A percentile compares a stretch with the other conserved stretches of the same genome.
Evolutionary conservation across 2,888 invertebrate genomes (phyloP).

Genomic region (Crepidodera aurea): DNA sequence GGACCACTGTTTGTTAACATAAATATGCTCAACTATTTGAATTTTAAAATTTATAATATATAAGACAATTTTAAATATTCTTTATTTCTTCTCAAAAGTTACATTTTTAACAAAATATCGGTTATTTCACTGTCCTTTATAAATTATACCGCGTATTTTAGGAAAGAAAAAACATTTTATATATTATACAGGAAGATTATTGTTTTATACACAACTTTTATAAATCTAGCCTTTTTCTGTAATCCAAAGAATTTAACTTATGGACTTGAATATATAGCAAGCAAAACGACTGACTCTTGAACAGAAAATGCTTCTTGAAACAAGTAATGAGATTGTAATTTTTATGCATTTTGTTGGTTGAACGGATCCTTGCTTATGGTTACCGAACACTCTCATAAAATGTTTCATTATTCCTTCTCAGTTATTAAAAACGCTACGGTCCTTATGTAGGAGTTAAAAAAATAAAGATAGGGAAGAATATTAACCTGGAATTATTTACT

Average conservation of each 20-base stretch:
- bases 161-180: slow-evolving; percentile 34
- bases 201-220: slow-evolving; percentile 41
- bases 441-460: too few species aligned
- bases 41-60: slow-evolving; percentile 21
- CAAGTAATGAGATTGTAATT: slow-evolving; percentile 26
- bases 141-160: slow-evolving; percentile 34
- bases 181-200: slow-evolving; percentile 34
- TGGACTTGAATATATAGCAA: slow-evolving; percentile 31
- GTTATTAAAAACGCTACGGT: too few species aligned
- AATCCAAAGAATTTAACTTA: slow-evolving; percentile 41
- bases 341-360: slow-evolving; percentile 4
- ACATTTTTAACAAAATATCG: slow-evolving; percentile 16
- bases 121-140: slow-evolving; percentile 27
- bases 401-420: neutral
- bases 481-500: too few species aligned
- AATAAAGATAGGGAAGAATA: too few species aligned
- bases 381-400: neutral
- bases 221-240: slow-evolving; percentile 36
- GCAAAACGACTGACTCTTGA: slow-evolving; percentile 1
- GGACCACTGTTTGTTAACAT: slow-evolving; percentile 30
- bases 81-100: slow-evolving; percentile 27
- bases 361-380: neutral
- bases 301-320: neutral
- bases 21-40: slow-evolving; percentile 28
- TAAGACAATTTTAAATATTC: slow-evolving; percentile 9